Evolutionary conservation across 2,797 vertebrate genomes (phyloP), one percentile per base, ranked within the genome.

Genomic region (Chelidonichthys spinosus): DNA sequence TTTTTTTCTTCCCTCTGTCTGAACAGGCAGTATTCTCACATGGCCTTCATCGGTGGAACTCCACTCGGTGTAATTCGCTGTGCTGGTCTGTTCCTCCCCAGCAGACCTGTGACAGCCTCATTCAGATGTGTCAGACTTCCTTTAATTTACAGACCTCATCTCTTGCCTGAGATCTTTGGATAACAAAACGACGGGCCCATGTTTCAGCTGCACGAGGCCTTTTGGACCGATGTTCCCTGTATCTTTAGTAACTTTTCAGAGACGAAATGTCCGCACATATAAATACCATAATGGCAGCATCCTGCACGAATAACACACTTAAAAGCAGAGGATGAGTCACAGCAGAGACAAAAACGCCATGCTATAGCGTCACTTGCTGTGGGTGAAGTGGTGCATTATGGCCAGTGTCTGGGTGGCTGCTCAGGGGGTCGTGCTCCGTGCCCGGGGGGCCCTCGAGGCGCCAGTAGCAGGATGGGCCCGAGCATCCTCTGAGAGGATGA

Each of bases 401-500:
- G 76, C 15, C 69, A 82, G 82, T 69, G 82, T 83, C 86, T 93
- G 92, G 92, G 92, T 93, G 93, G 92, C 87, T 92, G 75, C 85
- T 81, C 83, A 69, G 84, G 85, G 91, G 95, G 92, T 93, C 87
- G 64, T 40, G 76, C 84, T 83, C 74, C 72, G 69, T 92, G 90
- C 91, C 90, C 90, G 58, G 83, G 71, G 58, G 83, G 71, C 92
- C 94, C 93, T 90, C 77, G 4, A 90, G 94, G 89, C 87, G 83
- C 86, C 88, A 92, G 94, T 90, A 94, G 93, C 91, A 94, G 90
- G 91, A 92, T 92, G 90, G 85, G 85, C 85, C 78, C 10, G 33
- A 90, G 91, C 87, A 92, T 92, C 90, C 87, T 85, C 87, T 89
- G 89, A 77, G 86, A 89, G 91, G 85, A 94, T 93, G 93, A 95